Conservation (phyloP, 1,140 invertebrate genomes). For the Trichonephila inaurata region DNA sequence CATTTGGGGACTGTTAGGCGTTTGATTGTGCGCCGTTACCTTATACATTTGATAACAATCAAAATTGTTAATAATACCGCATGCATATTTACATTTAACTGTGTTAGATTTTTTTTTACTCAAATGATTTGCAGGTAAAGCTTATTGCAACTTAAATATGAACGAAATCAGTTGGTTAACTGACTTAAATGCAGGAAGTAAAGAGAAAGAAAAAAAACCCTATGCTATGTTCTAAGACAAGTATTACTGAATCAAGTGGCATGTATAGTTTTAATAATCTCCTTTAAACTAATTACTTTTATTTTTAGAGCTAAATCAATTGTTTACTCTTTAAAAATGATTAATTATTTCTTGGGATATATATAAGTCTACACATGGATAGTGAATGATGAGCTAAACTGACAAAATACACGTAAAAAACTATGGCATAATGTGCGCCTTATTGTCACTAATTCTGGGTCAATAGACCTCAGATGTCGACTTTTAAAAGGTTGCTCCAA, state of each 20-base stretch:
- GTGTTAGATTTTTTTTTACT: too few species aligned
- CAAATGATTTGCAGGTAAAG: too few species aligned
- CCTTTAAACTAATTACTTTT: background rate
- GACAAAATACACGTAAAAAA: constrained; percentile 32
- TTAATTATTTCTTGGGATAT: constrained; percentile 3
- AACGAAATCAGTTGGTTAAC: too few species aligned
- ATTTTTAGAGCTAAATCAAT: constrained; percentile 6
- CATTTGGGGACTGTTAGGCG: too few species aligned
- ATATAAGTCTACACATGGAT: background rate
- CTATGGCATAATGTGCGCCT: constrained; percentile 44
- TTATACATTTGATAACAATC: too few species aligned
- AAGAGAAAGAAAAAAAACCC: too few species aligned
- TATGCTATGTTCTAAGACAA: background rate
- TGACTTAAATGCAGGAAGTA: too few species aligned
- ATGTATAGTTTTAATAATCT: background rate
- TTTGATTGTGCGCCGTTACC: too few species aligned
- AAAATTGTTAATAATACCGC: too few species aligned
- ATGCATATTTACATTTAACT: too few species aligned
- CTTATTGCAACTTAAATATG: too few species aligned
- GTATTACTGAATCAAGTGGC: background rate
- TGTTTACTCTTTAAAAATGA: background rate
- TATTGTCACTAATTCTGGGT: constrained; percentile 10
- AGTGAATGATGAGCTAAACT: constrained; percentile 29
- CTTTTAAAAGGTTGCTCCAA: background rate
- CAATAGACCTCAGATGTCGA: background rate